phyloP scores from a whole-genome alignment of 2,888 invertebrate genomes.

The Netelia virgata region DNA sequence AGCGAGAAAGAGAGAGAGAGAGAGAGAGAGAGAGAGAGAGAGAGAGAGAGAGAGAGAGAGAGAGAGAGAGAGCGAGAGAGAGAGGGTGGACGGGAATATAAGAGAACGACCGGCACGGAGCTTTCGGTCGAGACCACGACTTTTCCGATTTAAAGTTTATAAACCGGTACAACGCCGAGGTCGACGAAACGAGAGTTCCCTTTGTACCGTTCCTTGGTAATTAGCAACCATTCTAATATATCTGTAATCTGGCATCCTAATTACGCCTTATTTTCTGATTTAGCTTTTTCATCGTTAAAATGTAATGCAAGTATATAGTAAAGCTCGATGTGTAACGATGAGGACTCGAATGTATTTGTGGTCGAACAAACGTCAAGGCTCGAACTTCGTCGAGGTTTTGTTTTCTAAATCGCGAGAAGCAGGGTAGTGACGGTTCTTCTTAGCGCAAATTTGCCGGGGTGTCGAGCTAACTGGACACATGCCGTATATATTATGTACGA shows the following conservation, averaged over 20 bases:
- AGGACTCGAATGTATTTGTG: neutral
- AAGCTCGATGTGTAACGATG: neutral
- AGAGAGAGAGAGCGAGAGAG: neutral
- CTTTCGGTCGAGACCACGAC: slow-evolving; percentile 40
- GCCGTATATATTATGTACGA: slow-evolving; percentile 10
- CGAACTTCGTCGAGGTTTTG: neutral
- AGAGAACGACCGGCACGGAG: neutral
- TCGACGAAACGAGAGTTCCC: neutral
- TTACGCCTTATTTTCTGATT: slow-evolving; percentile 13
- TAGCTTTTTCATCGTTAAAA: slow-evolving; percentile 42
- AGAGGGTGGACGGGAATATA: too few species aligned
- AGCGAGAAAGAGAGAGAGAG: neutral
- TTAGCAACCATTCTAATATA: neutral
- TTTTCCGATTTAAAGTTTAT: slow-evolving; percentile 68
- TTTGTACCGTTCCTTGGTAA: slow-evolving; percentile 23
- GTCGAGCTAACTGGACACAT: slow-evolving; percentile 12
- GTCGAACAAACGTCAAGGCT: neutral
- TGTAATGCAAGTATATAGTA: slow-evolving; percentile 25
- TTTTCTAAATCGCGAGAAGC: slow-evolving; percentile 1
- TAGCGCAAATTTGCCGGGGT: slow-evolving; percentile 32
- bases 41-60: neutral
- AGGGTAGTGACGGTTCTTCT: slow-evolving; percentile 28
- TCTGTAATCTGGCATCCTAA: neutral
- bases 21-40: neutral
- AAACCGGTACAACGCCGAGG: slow-evolving; percentile 26